Evolutionary conservation across 2,113 vertebrate species (phyloP).

Genomic region (Sylvia atricapilla): DNA sequence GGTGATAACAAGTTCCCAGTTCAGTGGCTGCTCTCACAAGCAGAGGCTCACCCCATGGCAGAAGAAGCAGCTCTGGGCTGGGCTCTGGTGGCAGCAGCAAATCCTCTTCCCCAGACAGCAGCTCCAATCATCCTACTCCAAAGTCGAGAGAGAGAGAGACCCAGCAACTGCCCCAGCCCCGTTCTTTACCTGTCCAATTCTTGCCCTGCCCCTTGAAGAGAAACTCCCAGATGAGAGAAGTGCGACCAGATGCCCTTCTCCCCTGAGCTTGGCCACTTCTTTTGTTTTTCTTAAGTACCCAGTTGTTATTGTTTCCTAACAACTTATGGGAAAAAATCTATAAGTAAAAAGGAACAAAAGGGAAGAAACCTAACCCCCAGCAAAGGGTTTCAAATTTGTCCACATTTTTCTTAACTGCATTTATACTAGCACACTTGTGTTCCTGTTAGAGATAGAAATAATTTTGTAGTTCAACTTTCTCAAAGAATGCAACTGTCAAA

Average conservation of each 20-base stretch:
- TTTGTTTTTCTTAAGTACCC: background rate
- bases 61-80: too few species aligned
- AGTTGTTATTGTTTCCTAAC: background rate
- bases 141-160: background rate
- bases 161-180: background rate
- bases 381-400: background rate
- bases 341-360: background rate
- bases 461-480: constrained; percentile 11
- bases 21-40: background rate
- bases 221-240: background rate
- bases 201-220: rapidly evolving
- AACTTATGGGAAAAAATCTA: background rate
- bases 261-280: background rate
- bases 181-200: background rate
- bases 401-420: background rate
- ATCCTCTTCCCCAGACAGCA: background rate
- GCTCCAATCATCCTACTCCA: rapidly evolving
- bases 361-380: background rate
- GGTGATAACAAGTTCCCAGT: background rate
- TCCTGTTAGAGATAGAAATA: background rate
- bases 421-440: background rate
- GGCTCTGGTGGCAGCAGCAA: rapidly evolving
- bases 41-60: background rate
- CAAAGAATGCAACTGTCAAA: constrained; percentile 35
- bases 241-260: background rate